Evolutionary conservation across 1,140 invertebrate species (phyloP).

Genomic region (Calycopis cecrops): DNA sequence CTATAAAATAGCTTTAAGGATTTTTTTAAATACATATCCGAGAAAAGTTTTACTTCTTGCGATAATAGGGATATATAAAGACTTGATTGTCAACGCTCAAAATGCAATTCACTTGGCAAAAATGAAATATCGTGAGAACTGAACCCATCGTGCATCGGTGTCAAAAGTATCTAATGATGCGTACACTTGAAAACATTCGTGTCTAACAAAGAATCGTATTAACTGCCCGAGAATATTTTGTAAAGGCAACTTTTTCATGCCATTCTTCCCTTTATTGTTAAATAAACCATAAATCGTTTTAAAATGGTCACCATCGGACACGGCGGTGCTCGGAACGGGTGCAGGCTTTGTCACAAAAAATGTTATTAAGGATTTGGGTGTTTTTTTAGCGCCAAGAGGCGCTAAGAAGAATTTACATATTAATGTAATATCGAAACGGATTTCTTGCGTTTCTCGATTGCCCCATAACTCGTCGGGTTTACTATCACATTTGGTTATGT

Average conservation of each 20-base stretch:
- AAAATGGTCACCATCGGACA: constrained; percentile 59
- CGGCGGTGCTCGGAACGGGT: constrained; percentile 50
- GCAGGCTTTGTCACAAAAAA: constrained; percentile 47
- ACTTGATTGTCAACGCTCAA: too few relatives aligned
- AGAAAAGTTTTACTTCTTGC: too few relatives aligned
- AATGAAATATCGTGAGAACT: constrained; percentile 6
- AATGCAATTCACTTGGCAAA: constrained; percentile 2
- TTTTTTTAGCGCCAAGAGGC: constrained; percentile 58
- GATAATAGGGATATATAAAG: too few relatives aligned
- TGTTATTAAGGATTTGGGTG: constrained; percentile 46
- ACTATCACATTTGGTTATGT: not conserved
- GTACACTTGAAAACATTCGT: constrained; percentile 31
- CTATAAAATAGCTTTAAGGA: too few relatives aligned
- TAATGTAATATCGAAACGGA: constrained; percentile 28
- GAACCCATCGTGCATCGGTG: constrained; percentile 27
- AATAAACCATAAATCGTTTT: constrained; percentile 72
- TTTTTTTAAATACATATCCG: too few relatives aligned
- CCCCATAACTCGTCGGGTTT: constrained; percentile 6
- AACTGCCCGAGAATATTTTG: constrained; percentile 39
- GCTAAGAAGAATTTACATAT: constrained; percentile 58
- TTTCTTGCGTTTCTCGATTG: not conserved
- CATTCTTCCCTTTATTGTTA: constrained; percentile 68
- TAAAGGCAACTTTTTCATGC: constrained; percentile 36
- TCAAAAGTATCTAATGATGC: constrained; percentile 63
- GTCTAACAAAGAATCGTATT: constrained; percentile 45